Conservation (phyloP, 2,113 vertebrate genomes). For the Colistium nudipinnis region DNA sequence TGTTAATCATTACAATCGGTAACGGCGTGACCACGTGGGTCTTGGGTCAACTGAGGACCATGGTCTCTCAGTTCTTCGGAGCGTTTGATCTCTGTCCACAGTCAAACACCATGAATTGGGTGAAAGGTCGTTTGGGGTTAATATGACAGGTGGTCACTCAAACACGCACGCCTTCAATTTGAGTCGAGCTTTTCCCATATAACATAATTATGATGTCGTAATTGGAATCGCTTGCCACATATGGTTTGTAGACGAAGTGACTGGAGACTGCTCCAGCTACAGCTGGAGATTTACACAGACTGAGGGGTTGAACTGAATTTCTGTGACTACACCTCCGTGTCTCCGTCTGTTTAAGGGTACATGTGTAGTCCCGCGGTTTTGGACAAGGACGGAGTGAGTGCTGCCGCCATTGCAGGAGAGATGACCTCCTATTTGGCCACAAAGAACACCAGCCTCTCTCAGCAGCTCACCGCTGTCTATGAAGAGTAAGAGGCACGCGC, state of each 20-base stretch:
- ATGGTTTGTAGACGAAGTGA: slow-evolving; percentile 24
- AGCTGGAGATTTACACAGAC: slow-evolving; percentile 9
- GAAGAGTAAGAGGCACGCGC: slow-evolving; percentile 85
- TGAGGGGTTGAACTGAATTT: neutral
- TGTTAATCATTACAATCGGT: neutral
- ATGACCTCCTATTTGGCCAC: slow-evolving; percentile 88
- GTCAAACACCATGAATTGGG: slow-evolving; percentile 4
- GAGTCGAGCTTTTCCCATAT: slow-evolving; percentile 31
- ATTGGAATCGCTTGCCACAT: slow-evolving; percentile 27
- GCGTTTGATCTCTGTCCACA: neutral
- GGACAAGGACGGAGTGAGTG: slow-evolving; percentile 98
- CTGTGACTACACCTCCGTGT: slow-evolving; percentile 33
- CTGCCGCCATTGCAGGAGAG: slow-evolving; percentile 92
- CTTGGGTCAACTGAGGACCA: neutral
- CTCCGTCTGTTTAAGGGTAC: slow-evolving; percentile 84
- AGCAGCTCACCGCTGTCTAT: slow-evolving; percentile 90
- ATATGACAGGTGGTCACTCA: neutral
- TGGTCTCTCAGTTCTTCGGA: neutral
- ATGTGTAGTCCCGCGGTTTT: slow-evolving; percentile 95
- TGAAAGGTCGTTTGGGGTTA: slow-evolving; percentile 20
- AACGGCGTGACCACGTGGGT: neutral
- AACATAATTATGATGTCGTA: slow-evolving; percentile 51
- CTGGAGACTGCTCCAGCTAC: slow-evolving; percentile 27
- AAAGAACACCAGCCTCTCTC: slow-evolving; percentile 86
- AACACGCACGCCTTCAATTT: slow-evolving; percentile 30